Evolutionary conservation across 2,888 invertebrate species (phyloP).

Genomic region (Schizotus pectinicornis): DNA sequence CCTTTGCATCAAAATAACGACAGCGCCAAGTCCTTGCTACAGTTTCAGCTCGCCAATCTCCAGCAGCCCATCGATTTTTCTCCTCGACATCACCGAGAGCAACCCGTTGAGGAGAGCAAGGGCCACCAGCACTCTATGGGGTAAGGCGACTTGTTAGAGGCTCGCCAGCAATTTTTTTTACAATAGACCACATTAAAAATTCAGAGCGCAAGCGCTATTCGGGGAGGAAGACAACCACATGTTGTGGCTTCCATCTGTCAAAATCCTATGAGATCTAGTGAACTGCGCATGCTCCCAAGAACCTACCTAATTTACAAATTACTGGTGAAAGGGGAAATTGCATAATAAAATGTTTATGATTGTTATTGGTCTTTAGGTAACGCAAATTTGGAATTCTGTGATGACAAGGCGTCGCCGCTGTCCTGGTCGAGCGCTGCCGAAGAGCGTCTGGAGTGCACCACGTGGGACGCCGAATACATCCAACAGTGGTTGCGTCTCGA

Average conservation of each 20-base stretch:
- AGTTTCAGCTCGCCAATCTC: constrained; percentile 65
- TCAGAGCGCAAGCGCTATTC: too few relatives aligned
- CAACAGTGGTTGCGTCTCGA: constrained; percentile 79
- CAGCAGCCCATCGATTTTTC: constrained; percentile 66
- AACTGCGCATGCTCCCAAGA: too few relatives aligned
- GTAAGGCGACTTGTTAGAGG: constrained; percentile 50
- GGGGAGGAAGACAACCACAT: too few relatives aligned
- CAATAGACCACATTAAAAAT: too few relatives aligned
- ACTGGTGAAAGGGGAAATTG: too few relatives aligned
- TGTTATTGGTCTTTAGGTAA: constrained; percentile 40
- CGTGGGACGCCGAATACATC: constrained; percentile 75
- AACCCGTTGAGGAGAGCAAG: constrained; percentile 66
- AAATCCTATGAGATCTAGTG: not conserved
- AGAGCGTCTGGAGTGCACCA: constrained; percentile 65
- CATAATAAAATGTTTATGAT: too few relatives aligned
- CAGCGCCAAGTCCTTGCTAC: constrained; percentile 65
- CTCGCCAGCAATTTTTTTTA: not conserved
- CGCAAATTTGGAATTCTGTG: constrained; percentile 48
- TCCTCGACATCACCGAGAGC: constrained; percentile 68
- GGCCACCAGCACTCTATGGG: constrained; percentile 59
- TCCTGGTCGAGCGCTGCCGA: constrained; percentile 68
- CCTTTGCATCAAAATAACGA: constrained; percentile 72
- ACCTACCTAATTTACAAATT: too few relatives aligned
- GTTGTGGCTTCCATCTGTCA: not conserved
- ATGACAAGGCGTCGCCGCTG: constrained; percentile 52